These are phyloP conservation scores for Myotis brandtii DNA, from an alignment of 2,113 vertebrate genomes.

Conservation along the genomic window DNA sequence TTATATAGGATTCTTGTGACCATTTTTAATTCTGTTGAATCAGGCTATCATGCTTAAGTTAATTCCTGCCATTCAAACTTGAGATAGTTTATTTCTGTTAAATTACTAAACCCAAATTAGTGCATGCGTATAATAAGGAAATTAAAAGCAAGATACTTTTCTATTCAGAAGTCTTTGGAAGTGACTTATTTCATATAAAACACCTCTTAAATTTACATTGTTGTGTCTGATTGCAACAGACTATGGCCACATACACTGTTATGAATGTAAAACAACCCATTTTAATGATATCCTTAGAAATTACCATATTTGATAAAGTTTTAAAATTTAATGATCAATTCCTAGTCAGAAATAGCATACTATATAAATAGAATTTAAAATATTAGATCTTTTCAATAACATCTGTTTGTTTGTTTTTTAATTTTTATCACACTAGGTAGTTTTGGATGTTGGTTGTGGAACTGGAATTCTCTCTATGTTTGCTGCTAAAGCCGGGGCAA, in stretches of 20 bases:
- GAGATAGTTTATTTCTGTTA: slow-evolving; percentile 27
- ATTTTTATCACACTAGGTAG: slow-evolving; percentile 86
- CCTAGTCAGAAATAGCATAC: background rate
- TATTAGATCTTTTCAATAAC: background rate
- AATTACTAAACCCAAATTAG: background rate
- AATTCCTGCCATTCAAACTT: slow-evolving; percentile 38
- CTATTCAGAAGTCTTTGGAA: background rate
- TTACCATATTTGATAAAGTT: background rate
- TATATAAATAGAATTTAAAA: background rate
- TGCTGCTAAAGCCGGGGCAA: slow-evolving; percentile 94
- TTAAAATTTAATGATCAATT: background rate
- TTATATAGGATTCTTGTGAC: background rate
- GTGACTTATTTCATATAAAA: slow-evolving; percentile 15
- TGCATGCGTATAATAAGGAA: background rate
- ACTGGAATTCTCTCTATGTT: slow-evolving; percentile 98
- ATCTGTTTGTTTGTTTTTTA: background rate
- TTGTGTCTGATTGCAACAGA: background rate
- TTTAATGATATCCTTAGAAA: slow-evolving; percentile 8
- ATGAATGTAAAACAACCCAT: background rate
- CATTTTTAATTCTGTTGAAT: background rate
- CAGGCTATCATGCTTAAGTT: background rate
- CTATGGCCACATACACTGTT: background rate
- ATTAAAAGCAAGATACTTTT: background rate
- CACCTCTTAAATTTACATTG: slow-evolving; percentile 34
- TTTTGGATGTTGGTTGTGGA: slow-evolving; percentile 98